Evolutionary conservation across 2,113 vertebrate genomes (phyloP), one percentile per base, ranked within the genome.

Genomic region (Sclerurus mexicanus): DNA sequence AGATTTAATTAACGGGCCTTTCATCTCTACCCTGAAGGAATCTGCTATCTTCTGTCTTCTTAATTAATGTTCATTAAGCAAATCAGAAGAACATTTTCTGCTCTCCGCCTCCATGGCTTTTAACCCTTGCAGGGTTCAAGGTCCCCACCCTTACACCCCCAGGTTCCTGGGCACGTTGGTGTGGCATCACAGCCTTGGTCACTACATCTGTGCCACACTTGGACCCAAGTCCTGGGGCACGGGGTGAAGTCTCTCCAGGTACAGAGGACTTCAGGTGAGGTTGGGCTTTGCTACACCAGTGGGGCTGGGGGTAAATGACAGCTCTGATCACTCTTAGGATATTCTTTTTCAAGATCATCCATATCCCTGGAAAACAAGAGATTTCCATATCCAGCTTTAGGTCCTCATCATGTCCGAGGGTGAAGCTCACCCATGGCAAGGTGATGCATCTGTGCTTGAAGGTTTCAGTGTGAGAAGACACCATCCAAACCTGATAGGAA

Each of bases 11-110:
- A 99, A 97, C 91, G 9, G 95, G 95, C 98, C 98, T 98, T 98
- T 98, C 98, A 98, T 98, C 97, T 98, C 95, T 98, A 97, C 98
- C 98, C 98, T 98, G 98, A 98, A 99, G 98, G 98, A 97, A 97
- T 98, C 98, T 98, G 98, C 96, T 97, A 81, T 98, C 98, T 98
- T 98, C 98, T 98, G 98, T 98, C 98, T 98, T 98, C 98, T 99
- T 99, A 99, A 99, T 99, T 99, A 99, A 96, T 87, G 98, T 98
- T 98, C 98, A 98, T 99, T 99, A 99, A 98, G 98, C 98, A 98
- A 98, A 99, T 98, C 98, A 98, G 98, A 98, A 97, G 98, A 98
- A 97, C 80, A 58, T 87, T 96, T 91, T 90, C 89, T 92, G 75
- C 59, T 86, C 85, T 46, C 87, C 17, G 59, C 93, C 87, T 95